phyloP scores from a whole-genome alignment of 2,888 invertebrate genomes.

The Ditylenchus weischeri region DNA sequence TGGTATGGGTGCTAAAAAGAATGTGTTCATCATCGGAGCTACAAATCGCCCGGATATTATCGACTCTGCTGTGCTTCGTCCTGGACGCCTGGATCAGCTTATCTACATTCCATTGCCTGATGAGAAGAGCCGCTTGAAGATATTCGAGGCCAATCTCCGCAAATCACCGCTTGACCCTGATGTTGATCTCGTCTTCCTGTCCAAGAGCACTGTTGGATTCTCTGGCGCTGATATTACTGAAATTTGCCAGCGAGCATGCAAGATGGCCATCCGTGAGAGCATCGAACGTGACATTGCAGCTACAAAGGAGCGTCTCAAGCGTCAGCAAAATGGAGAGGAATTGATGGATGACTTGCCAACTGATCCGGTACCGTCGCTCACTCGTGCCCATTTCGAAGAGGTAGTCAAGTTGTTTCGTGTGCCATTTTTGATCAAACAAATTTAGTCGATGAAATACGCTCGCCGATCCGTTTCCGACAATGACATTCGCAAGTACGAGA shows the following conservation, averaged over 20 bases:
- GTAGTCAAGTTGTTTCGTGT: constrained; percentile 36
- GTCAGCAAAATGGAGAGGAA: constrained; percentile 65
- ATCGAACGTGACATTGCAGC: constrained; percentile 91
- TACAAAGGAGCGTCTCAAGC: constrained; percentile 79
- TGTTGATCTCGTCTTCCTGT: constrained; percentile 65
- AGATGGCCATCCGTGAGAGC: constrained; percentile 93
- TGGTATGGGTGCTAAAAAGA: constrained; percentile 99
- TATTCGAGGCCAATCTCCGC: constrained; percentile 78
- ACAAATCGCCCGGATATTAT: constrained; percentile 92
- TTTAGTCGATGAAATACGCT: constrained; percentile 58
- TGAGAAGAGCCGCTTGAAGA: constrained; percentile 92
- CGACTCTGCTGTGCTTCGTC: constrained; percentile 95
- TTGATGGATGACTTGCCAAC: constrained; percentile 68
- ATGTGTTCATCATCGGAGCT: constrained; percentile 97
- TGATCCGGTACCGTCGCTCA: constrained; percentile 98
- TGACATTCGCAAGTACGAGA: constrained; percentile 99
- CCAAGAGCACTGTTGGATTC: constrained; percentile 80
- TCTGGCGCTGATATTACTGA: constrained; percentile 98
- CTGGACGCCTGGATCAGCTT: constrained; percentile 96
- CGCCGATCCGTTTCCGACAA: constrained; percentile 92
- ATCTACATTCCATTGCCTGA: constrained; percentile 99
- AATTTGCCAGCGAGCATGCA: constrained; percentile 98
- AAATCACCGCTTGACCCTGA: constrained; percentile 66
- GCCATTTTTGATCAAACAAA: not conserved
- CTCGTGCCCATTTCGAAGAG: constrained; percentile 94